Evolutionary conservation across 2,113 vertebrate genomes (phyloP).

Genomic region (Podocnemis expansa): DNA sequence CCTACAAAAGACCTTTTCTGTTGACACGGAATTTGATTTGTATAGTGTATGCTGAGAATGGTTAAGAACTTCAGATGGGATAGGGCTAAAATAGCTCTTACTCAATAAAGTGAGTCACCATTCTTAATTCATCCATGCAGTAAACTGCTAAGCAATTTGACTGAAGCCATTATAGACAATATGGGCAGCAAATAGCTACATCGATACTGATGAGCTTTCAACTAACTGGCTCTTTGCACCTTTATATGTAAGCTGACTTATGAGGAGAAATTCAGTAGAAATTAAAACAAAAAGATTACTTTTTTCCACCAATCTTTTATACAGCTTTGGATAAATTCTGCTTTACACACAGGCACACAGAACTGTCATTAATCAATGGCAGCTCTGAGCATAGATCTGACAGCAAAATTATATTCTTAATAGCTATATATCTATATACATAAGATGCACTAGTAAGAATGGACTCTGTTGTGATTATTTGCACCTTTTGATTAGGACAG

Average conservation of each 20-base stretch:
- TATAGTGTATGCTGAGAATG: background rate
- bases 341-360: background rate
- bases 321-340: background rate
- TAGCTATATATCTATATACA: background rate
- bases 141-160: background rate
- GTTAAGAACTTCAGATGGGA: background rate
- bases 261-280: background rate
- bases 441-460: background rate
- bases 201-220: background rate
- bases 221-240: background rate
- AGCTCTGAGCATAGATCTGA: background rate
- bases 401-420: background rate
- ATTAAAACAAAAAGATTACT: background rate
- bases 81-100: background rate
- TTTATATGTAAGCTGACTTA: background rate
- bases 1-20: background rate
- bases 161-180: background rate
- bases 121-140: background rate
- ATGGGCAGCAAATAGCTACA: background rate
- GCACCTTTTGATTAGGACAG: background rate
- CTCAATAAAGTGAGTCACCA: background rate
- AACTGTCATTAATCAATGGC: background rate
- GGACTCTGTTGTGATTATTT: background rate
- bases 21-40: background rate
- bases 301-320: background rate